Percentiles rank a stretch among this genome's conserved stretches.
phyloP scores from a whole-genome alignment of 2,113 vertebrate species.

The Leucopsar rothschildi region DNA sequence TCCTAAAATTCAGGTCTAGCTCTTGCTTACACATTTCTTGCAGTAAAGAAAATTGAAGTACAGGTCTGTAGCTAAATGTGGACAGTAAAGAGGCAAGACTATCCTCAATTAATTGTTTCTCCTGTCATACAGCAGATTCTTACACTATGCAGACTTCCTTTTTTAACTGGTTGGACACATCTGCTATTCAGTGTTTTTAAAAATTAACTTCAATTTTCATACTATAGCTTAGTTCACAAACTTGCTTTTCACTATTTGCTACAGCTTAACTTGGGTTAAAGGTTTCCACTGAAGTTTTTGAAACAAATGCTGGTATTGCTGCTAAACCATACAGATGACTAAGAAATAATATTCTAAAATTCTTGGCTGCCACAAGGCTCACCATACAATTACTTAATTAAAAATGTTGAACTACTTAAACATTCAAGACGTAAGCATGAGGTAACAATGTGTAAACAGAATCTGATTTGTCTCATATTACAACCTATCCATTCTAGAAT shows the following conservation, averaged over 20 bases:
- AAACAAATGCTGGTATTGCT: not conserved
- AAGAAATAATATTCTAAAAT: not conserved
- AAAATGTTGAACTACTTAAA: conserved; percentile 7
- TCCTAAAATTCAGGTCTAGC: not conserved
- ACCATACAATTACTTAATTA: not conserved
- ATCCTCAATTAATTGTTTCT: not conserved
- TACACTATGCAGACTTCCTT: not conserved
- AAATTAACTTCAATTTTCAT: not conserved
- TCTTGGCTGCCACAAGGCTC: not conserved
- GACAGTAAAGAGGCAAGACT: not conserved
- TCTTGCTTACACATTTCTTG: not conserved
- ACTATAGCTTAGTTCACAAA: not conserved
- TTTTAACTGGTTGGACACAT: not conserved
- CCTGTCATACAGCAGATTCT: not conserved
- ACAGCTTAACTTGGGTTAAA: not conserved
- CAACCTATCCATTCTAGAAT: conserved; percentile 1
- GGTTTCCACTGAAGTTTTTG: not conserved
- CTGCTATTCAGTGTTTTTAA: not conserved
- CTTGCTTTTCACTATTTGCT: not conserved
- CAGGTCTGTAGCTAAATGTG: not conserved
- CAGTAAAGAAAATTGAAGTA: not conserved
- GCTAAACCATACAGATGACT: not conserved
- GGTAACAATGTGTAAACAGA: conserved; percentile 63
- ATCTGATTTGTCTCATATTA: conserved; percentile 48
- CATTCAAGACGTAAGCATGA: conserved; percentile 49